Conservation (phyloP, 1,140 invertebrate species). For the Gryllus bimaculatus region DNA sequence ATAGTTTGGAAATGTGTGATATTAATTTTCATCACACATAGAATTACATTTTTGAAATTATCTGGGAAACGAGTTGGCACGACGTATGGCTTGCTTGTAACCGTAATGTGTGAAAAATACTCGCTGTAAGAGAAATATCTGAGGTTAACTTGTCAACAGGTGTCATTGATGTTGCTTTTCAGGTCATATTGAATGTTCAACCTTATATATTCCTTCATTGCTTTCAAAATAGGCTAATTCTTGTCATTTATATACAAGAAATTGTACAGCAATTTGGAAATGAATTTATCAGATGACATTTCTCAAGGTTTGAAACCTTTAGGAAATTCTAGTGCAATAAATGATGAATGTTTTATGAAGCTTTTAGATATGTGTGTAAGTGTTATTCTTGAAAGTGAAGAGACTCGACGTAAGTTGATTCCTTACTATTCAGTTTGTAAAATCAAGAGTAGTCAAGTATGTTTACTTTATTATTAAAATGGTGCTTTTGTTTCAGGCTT, state of each 20-base stretch:
- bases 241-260: not conserved
- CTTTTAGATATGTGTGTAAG: not conserved
- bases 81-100: too few relatives aligned
- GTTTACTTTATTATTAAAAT: not conserved
- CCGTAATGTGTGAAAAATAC: too few relatives aligned
- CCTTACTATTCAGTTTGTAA: not conserved
- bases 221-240: too few relatives aligned
- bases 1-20: too few relatives aligned
- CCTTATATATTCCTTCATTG: too few relatives aligned
- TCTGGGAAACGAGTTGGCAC: too few relatives aligned
- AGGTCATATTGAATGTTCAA: too few relatives aligned
- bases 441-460: not conserved
- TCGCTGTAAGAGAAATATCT: too few relatives aligned
- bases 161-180: too few relatives aligned
- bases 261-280: not conserved
- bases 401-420: not conserved
- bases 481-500: conserved; percentile 25
- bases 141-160: too few relatives aligned
- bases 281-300: not conserved
- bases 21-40: too few relatives aligned
- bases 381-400: not conserved
- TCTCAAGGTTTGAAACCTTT: not conserved
- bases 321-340: not conserved
- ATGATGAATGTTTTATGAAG: conserved; percentile 9
- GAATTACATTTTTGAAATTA: too few relatives aligned